Percentiles rank a stretch among this genome's conserved stretches.
Evolutionary conservation across 2,113 vertebrate genomes (phyloP).

Genomic region (Diglossa brunneiventris): DNA sequence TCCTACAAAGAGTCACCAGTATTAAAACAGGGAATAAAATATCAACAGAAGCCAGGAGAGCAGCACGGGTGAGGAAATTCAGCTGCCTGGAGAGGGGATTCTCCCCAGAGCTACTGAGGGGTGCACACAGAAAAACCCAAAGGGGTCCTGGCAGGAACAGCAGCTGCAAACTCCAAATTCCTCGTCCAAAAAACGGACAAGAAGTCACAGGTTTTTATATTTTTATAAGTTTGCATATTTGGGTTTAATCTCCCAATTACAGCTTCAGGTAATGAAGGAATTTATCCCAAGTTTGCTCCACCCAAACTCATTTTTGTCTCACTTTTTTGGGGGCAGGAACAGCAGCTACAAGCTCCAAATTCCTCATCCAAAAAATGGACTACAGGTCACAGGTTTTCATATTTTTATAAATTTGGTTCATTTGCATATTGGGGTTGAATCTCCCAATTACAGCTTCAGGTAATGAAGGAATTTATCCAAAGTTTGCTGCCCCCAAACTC

Average conservation of each 20-base stretch:
- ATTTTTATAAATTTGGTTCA: not conserved
- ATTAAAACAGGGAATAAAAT: not conserved
- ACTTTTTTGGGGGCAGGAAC: not conserved
- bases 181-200: not conserved
- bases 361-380: not conserved
- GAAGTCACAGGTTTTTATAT: accelerated
- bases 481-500: not conserved
- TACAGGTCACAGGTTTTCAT: accelerated
- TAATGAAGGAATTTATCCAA: not conserved
- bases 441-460: not conserved
- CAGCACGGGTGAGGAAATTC: not conserved
- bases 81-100: not conserved
- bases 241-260: not conserved
- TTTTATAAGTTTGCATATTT: not conserved
- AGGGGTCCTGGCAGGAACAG: not conserved
- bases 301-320: accelerated
- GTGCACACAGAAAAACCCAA: not conserved
- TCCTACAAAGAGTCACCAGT: accelerated
- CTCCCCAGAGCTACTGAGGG: not conserved
- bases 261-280: not conserved
- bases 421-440: not conserved
- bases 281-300: not conserved
- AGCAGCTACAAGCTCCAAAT: not conserved
- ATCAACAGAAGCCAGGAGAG: not conserved
- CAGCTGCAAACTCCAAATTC: not conserved